Evolutionary conservation across 1,140 invertebrate genomes (phyloP).

Genomic region (Plectus sambesii): DNA sequence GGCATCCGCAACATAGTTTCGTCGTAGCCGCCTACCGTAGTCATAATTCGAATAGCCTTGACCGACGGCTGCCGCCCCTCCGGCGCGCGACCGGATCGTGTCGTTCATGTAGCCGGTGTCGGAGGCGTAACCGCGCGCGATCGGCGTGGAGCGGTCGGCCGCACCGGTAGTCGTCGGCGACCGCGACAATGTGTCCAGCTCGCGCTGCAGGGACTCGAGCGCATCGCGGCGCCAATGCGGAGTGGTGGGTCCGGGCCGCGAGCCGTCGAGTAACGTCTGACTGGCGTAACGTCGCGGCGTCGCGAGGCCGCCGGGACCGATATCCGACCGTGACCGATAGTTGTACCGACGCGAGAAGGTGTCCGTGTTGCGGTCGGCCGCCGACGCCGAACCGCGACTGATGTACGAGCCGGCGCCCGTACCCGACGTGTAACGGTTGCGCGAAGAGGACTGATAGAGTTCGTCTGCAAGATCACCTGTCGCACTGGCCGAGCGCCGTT

Average conservation of each 20-base stretch:
- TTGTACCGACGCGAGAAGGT: conserved; percentile 37
- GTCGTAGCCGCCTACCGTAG: conserved; percentile 37
- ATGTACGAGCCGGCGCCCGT: conserved; percentile 39
- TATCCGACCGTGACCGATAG: conserved; percentile 42
- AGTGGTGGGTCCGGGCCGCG: conserved; percentile 35
- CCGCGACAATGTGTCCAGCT: conserved; percentile 39
- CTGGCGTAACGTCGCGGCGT: conserved; percentile 40
- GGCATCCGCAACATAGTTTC: no score
- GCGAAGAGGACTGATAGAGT: no score
- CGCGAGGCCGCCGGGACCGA: conserved; percentile 23
- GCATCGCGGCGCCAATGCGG: conserved; percentile 38
- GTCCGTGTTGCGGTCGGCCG: conserved; percentile 23
- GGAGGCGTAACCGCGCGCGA: conserved; percentile 29
- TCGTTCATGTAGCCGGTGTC: conserved; percentile 36
- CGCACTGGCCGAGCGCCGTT: no score
- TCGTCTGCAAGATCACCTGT: no score
- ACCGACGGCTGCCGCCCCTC: conserved; percentile 1
- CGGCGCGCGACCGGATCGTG: conserved; percentile 24
- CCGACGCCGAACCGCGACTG: conserved; percentile 27
- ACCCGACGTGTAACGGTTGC: no score
- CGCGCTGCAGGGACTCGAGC: conserved; percentile 36
- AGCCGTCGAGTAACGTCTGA: conserved; percentile 41
- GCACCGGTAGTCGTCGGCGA: conserved; percentile 24
- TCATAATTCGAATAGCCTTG: conserved; percentile 34
- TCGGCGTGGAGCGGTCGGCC: conserved; percentile 19